Percentiles rank a stretch among this genome's conserved stretches.
Evolutionary conservation across 2,113 vertebrate species (phyloP).

Genomic region (Psittacula cyanocephala): DNA sequence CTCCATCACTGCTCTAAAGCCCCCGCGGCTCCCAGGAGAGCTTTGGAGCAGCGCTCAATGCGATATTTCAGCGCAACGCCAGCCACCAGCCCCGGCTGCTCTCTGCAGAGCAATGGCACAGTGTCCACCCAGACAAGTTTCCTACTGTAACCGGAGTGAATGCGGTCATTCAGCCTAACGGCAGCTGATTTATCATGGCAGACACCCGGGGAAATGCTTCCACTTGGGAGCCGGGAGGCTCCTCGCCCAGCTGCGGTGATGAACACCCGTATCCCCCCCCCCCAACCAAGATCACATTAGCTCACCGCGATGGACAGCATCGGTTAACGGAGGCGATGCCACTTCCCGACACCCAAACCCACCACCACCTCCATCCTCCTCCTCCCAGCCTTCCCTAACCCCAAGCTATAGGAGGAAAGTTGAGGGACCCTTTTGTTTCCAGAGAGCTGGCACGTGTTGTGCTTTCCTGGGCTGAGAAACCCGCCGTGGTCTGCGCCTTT

Average conservation of each 20-base stretch:
- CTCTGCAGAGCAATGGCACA: slow-evolving; percentile 13
- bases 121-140: slow-evolving; percentile 48
- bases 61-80: neutral
- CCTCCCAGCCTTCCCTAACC: neutral
- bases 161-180: slow-evolving; percentile 17
- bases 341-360: neutral
- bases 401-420: neutral
- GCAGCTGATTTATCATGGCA: slow-evolving; percentile 32
- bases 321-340: neutral
- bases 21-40: neutral
- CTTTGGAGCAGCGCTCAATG: neutral
- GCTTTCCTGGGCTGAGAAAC: slow-evolving; percentile 39
- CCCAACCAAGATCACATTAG: neutral
- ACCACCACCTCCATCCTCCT: neutral
- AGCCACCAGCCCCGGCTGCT: neutral
- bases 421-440: slow-evolving; percentile 46
- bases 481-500: neutral
- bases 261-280: neutral
- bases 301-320: neutral
- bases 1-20: neutral
- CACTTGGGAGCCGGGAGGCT: neutral
- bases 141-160: slow-evolving; percentile 46
- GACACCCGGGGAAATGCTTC: neutral
- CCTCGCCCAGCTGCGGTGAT: neutral
- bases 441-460: slow-evolving; percentile 31